These are phyloP conservation scores for Threskiornis aethiopicus DNA, from an alignment of 2,797 vertebrate species.

Conservation along the genomic window DNA sequence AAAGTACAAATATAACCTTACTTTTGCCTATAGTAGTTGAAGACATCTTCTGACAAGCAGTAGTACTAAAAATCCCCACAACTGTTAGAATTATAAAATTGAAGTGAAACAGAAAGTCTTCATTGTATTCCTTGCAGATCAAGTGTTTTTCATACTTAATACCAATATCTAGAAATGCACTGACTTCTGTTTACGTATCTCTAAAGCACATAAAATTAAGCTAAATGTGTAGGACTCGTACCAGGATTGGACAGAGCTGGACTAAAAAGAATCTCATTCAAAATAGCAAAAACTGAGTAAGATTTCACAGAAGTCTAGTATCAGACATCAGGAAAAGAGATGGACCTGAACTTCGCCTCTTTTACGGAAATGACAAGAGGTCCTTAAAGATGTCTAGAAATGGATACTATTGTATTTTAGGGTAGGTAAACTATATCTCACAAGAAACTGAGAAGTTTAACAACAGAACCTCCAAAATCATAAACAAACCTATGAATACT, in stretches of 20 bases:
- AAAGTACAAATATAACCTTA: background rate
- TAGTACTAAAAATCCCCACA: background rate
- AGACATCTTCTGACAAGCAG: background rate
- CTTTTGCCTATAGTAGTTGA: background rate
- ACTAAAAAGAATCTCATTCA: background rate
- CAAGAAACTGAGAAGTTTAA: background rate
- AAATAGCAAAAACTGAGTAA: background rate
- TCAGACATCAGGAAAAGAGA: background rate
- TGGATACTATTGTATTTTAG: background rate
- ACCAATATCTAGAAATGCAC: background rate
- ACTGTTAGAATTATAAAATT: background rate
- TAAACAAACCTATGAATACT: background rate
- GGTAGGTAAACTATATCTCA: background rate
- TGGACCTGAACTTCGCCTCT: background rate
- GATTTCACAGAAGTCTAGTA: background rate
- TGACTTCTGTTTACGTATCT: background rate
- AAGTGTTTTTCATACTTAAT: background rate
- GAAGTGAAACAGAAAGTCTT: background rate
- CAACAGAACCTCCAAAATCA: background rate
- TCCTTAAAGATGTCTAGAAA: background rate
- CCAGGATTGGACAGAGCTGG: background rate
- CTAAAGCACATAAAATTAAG: background rate
- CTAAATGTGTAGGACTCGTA: background rate
- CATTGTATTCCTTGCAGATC: background rate
- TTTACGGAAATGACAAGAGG: background rate